Percentiles rank a stretch among this genome's conserved stretches.
phyloP scores from a whole-genome alignment of 2,113 vertebrate genomes.

The Anoura caudifer region DNA sequence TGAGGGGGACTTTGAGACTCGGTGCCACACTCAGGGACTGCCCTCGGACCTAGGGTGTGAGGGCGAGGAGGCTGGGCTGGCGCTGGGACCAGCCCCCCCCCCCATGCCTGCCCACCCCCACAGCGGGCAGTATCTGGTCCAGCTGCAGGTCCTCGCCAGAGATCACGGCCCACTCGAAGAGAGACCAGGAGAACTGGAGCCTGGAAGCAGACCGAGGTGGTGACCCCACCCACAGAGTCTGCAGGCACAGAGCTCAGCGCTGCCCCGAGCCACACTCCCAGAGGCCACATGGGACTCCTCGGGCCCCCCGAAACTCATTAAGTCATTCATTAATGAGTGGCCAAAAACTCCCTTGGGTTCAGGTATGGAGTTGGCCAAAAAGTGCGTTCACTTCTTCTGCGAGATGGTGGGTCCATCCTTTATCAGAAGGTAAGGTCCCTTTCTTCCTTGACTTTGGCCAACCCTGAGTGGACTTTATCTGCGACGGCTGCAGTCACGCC shows the following conservation, averaged over 20 bases:
- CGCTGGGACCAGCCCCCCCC: neutral
- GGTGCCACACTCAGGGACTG: accelerated
- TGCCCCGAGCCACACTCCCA: neutral
- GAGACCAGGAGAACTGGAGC: neutral
- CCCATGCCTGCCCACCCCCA: no score
- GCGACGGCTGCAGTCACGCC: no score
- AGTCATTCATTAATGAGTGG: neutral
- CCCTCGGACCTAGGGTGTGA: neutral
- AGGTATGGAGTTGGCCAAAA: no score
- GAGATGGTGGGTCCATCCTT: no score
- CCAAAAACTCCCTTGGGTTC: no score
- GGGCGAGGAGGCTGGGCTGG: neutral
- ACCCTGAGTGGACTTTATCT: no score
- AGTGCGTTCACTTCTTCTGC: no score
- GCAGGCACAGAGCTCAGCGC: neutral
- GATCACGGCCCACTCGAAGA: neutral
- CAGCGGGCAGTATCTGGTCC: neutral
- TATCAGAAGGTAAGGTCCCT: no score
- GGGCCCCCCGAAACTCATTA: conserved; percentile 28
- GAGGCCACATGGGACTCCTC: neutral
- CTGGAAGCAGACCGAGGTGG: neutral
- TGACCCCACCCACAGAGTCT: neutral
- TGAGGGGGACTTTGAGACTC: neutral
- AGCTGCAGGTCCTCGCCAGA: neutral
- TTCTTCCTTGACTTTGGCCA: no score